Base-by-base conservation (phyloP, 2,113 vertebrate species). In the Phalacrocorax brasilianus region DNA sequence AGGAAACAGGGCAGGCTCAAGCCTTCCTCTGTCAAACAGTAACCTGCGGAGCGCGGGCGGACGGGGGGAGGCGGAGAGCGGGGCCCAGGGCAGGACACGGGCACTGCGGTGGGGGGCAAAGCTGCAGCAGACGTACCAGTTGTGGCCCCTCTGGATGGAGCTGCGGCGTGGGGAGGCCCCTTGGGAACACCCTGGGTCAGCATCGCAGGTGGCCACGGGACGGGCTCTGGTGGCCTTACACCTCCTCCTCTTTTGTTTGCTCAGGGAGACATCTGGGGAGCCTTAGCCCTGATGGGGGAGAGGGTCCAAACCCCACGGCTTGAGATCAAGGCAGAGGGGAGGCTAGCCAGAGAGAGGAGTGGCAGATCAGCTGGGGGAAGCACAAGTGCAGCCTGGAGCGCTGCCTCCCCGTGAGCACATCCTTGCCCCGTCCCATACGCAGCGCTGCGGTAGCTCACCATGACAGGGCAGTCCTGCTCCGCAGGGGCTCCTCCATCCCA, bases 81-180 rank as follows among this genome's bases (percentile, higher is more conserved):
- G 42, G 52, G 24, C 24, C 32, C 1, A 1, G 32, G 53, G 44
- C 45, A 44, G 40, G 59, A 16, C 6, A 3, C 0, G 21, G 21
- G n/a, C n/a, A 8, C 15, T 2, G 23, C 1, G 2, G 22, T 2
- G 5, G 62, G 55, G 14, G 49, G 47, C 52, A 21, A 17, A 14
- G 67, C 8, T 20, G 12, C 50, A 30, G 45, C 61, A 33, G 47
- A 35, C 3, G 2, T 3, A 0, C 1, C 2, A 7, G 8, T 2
- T 3, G 45, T 1, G 56, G 56, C 42, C 30, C 3, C 53, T 5
- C 0, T 0, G 32, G 27, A 18, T 18, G 71, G 58, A 56, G 47
- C 47, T 35, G 52, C 2, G 28, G 50, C 12, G 30, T 8, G 1
- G 27, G 62, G 38, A 68, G 26, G 12, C 4, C 40, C 50, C 67